Evolutionary conservation across 2,888 invertebrate genomes (phyloP), one percentile per base, ranked within the genome.

Genomic region (Drosophila histrio): DNA sequence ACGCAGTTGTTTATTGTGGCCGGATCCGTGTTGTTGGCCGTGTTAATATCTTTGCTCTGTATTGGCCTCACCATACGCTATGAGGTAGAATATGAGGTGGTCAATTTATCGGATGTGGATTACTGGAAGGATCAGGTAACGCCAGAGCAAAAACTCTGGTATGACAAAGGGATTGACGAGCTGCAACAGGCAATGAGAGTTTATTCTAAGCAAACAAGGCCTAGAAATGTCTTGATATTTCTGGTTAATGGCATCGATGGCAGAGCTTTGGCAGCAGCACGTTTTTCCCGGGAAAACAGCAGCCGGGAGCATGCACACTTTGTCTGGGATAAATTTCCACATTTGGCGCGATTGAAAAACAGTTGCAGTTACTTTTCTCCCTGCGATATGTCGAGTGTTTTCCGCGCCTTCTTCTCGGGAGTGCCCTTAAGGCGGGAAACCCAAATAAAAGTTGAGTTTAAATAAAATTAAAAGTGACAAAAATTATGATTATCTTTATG

Each of bases 241-340:
- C 90, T 97, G 1, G 97, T 97, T 0, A 97, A 97, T 84, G 98
- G 98, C 1, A 96, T 98, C 95, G 96, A 96, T 0, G 93, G 95
- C 0, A 94, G 95, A 57, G 96, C 96, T 0, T 93, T 96, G 52
- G 96, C 97, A 0, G 95, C 96, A 0, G 59, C 76, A 1, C 64
- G 89, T 5, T 89, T 94, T 95, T 0, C 93, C 96, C 80, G 95
- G 95, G 58, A 94, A 0, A 47, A 49, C 6, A 8, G 11, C 6
- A 44, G 13, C 2, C 4, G 13, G 7, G 22, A 43, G 7, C 58
- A 58, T 9, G 4, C 34, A 65, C 92, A 52, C 13, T 76, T 97
- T 47, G 91, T 93, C 0, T 97, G 95, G 93, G 98, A 98, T 90
- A 94, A 93, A 72, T 97, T 97, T 87, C 95, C 96, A 0, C 94